Conservation (phyloP, 2,113 vertebrate species). For the Hippoglossus stenolepis region DNA sequence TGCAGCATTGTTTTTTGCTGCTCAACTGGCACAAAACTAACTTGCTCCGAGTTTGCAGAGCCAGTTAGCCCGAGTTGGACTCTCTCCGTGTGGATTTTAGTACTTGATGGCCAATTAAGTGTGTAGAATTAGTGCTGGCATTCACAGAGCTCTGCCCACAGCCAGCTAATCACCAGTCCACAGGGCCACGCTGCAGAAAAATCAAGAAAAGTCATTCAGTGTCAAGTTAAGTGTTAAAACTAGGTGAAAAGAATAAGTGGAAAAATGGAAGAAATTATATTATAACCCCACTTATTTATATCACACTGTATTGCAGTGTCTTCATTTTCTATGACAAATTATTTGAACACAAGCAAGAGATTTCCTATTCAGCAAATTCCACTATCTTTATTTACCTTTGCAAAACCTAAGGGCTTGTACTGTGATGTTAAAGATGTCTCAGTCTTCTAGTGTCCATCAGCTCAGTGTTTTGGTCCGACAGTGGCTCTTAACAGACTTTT, state of each 20-base stretch:
- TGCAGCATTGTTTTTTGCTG: neutral
- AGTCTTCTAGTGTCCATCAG: too few species aligned
- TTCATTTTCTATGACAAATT: neutral
- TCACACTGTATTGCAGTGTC: neutral
- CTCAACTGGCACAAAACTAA: conserved; percentile 7
- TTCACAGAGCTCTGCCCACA: conserved; percentile 32
- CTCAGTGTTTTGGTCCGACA: too few species aligned
- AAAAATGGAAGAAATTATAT: neutral
- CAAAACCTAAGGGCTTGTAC: too few species aligned
- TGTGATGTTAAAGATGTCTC: too few species aligned
- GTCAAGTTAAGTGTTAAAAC: conserved; percentile 6
- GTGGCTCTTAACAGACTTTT: too few species aligned
- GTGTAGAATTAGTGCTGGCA: conserved; percentile 52
- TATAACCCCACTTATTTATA: neutral
- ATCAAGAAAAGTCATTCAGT: conserved; percentile 24
- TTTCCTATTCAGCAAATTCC: too few species aligned
- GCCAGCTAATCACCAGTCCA: conserved; percentile 34
- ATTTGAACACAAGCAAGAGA: neutral
- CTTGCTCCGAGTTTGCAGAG: conserved; percentile 1
- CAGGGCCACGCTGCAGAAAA: conserved; percentile 9
- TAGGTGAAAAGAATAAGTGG: neutral
- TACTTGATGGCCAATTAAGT: conserved; percentile 56
- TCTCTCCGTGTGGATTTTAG: conserved; percentile 4
- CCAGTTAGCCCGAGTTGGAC: conserved; percentile 6
- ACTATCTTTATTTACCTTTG: too few species aligned